Conservation (phyloP, 2,113 vertebrate species). For the Mellivora capensis region DNA sequence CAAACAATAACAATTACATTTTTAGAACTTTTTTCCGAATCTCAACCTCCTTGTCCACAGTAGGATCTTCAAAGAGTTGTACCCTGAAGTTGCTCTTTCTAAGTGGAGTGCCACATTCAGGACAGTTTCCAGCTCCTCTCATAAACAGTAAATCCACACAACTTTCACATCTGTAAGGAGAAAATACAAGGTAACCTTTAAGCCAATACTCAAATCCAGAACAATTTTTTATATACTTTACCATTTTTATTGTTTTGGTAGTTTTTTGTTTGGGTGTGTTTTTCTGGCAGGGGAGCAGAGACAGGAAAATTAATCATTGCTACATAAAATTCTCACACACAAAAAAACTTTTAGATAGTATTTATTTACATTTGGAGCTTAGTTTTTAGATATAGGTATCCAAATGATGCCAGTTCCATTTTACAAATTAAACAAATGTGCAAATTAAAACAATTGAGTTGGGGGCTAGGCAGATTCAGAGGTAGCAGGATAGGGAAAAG, state of each 20-base stretch:
- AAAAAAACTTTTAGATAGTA: neutral
- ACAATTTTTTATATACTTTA: neutral
- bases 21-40: constrained; percentile 98
- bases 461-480: neutral
- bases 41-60: constrained; percentile 98
- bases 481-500: neutral
- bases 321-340: neutral
- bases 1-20: constrained; percentile 87
- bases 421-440: neutral
- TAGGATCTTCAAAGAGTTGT: constrained; percentile 97
- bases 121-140: constrained; percentile 96
- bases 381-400: neutral
- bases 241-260: neutral
- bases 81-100: constrained; percentile 97
- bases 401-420: neutral
- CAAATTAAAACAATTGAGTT: neutral
- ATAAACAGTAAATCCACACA: constrained; percentile 98
- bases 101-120: constrained; percentile 94
- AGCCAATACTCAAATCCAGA: neutral
- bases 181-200: constrained; percentile 26
- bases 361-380: constrained; percentile 39
- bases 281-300: neutral
- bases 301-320: neutral
- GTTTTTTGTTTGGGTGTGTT: neutral
- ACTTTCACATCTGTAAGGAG: constrained; percentile 91